A percentile compares a stretch with the other conserved stretches of the same genome.
These are phyloP conservation scores for Laticauda colubrina DNA, from an alignment of 2,113 vertebrate genomes.

Conservation along the genomic window DNA sequence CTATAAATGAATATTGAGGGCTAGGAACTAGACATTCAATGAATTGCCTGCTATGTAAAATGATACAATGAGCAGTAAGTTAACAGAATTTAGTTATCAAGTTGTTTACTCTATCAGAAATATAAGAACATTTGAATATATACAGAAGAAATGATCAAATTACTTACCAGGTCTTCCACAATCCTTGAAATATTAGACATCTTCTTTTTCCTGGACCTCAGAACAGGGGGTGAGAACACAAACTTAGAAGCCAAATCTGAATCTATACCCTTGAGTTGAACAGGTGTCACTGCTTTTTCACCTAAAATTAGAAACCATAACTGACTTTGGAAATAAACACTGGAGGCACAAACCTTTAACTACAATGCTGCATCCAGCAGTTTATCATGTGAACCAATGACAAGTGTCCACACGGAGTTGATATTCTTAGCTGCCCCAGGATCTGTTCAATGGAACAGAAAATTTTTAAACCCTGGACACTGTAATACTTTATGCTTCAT, in stretches of 20 bases:
- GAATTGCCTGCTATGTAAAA: not conserved
- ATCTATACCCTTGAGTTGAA: conserved; percentile 65
- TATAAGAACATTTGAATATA: not conserved
- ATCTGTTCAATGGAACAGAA: not conserved
- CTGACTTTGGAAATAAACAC: not conserved
- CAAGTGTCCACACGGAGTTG: not conserved
- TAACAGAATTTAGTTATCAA: not conserved
- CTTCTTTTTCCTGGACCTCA: conserved; percentile 68
- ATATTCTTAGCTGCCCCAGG: not conserved
- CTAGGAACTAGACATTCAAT: not conserved
- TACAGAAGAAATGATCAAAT: not conserved
- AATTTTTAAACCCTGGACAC: not conserved
- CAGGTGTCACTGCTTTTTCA: conserved; percentile 58
- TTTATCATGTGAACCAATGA: not conserved
- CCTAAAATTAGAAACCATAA: conserved; percentile 55
- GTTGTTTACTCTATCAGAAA: not conserved
- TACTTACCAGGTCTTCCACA: conserved; percentile 64
- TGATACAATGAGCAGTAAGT: not conserved
- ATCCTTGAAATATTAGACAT: conserved; percentile 40
- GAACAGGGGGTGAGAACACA: conserved; percentile 74
- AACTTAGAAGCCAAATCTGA: conserved; percentile 69
- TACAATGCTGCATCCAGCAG: not conserved
- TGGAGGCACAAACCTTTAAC: not conserved
- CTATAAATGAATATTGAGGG: not conserved
- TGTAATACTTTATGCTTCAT: not conserved